Base-by-base conservation (phyloP, 2,113 vertebrate genomes). In the Hucho hucho region DNA sequence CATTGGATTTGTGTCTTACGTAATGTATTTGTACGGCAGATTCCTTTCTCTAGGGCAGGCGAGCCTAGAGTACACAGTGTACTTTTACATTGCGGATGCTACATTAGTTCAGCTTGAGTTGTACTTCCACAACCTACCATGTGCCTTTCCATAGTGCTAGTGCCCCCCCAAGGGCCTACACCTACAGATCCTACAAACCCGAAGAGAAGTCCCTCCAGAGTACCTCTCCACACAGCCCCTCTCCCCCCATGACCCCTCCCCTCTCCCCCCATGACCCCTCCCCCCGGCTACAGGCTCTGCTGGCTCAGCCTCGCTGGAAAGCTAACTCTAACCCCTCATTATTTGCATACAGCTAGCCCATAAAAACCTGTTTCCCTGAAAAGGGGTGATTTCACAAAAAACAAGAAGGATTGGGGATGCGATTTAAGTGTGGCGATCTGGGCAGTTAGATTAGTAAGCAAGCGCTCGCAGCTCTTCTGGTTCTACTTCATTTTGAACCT, bases 71-170 rank as follows among this genome's bases (percentile, higher is more conserved):
- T 61, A 68, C 49, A 78, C 53, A 24, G 43, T n/a, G 16, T 16
- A 69, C 43, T 78, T 72, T 63, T 68, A 37, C 69, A 77, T 64
- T 14, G 12, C 56, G 61, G 72, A 46, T 16, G 12, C 75, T 43
- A 46, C 37, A 69, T 81, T 64, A 22, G 74, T 83, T 75, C 66
- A 28, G 79, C 71, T 75, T 18, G 11, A 66, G 26, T 73, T 69
- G 79, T 74, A 80, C 77, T 61, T n/a, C 77, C 58, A 26, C 76
- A 80, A 74, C 53, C 77, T 47, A 28, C 72, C 43, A 70, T 5
- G 70, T 70, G 59, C 4, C 74, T 84, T 83, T 75, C 59, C 29
- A 61, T 72, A 79, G 83, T 79, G 83, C 79, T 75, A 87, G 83
- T 53, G 32, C 32, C 32, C 59, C 61, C 49, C 3, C 16, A 75